Evolutionary conservation across 2,797 vertebrate species (phyloP), one percentile per base, ranked within the genome.

Genomic region (Glossophaga mutica): DNA sequence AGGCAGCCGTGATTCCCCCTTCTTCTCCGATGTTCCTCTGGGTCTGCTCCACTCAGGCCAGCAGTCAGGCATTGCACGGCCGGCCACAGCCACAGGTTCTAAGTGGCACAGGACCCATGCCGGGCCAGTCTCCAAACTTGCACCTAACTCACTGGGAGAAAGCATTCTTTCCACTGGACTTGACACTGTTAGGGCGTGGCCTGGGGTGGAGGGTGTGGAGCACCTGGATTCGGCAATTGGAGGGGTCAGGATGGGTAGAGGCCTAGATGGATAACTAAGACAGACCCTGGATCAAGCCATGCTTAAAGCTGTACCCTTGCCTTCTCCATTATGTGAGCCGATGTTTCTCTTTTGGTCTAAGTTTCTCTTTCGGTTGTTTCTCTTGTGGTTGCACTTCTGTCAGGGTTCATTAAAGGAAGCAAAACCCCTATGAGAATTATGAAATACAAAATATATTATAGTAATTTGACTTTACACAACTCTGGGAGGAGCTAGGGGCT

Each of bases 191-290:
- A 11, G 37, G 32, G 2, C 48, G 29, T 12, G 42, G 3, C 34
- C 74, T 19, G 59, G 21, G 37, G 24, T 10, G 3, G 59, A 84
- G 29, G 34, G 26, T 34, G 29, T 15, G 39, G 55, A 26, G 39
- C 44, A 2, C 10, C 76, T 5, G 11, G 9, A 9, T 1, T 37
- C 0, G 4, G 16, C 26, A 29, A 14, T 0, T 29, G 14, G 7
- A 39, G 7, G 50, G 14, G 12, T 55, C n/a, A 2, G 65, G 37
- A 29, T 26, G 42, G 3, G 18, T 8, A 18, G 65, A 15, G 18
- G 15, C 16, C 7, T 0, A 22, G 57, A 16, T 74, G 32, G 12
- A 32, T 19, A 44, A 59, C 9, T 1, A 16, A 78, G 32, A 57
- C 44, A 73, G 78, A 9, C 34, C 46, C 29, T 22, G n/a, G 62